Evolutionary conservation across 2,797 vertebrate genomes (phyloP), one percentile per base, ranked within the genome.

Genomic region (Heterohyrax brucei): DNA sequence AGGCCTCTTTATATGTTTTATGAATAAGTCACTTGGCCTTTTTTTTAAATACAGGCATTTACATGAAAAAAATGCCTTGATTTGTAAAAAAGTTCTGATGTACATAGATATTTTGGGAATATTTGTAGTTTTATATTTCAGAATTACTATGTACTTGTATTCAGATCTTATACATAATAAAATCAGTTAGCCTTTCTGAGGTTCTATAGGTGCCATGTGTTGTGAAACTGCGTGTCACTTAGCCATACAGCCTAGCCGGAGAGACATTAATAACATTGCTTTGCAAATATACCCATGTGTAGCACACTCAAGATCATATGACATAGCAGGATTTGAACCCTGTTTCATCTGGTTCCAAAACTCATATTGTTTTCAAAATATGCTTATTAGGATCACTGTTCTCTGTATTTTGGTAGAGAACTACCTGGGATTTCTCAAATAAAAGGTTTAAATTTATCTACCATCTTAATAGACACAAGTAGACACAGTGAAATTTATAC

Each of bases 1-100:
- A 80, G 73, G 33, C 5, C 73, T 3, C 9, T 91, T 95, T 59
- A 61, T 76, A 83, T 3, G 64, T 46, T 96, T 93, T 93, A 39
- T 89, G 62, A 96, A 77, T 86, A 72, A 75, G 64, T 94, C 46
- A 89, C 59, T 93, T 81, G 24, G 64, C 13, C 30, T 81, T 61
- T 89, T 61, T 68, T 22, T 81, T 14, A 22, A 1, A 22, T 62
- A 48, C 50, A 93, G 24, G 73, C 64, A n/a, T n/a, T 53, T 7
- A 39, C 8, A 39, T 50, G 44, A 85, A 87, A 84, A 78, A 24
- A 19, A 48, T 48, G 7, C 6, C 5, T 76, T 92, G 12, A 16
- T 76, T 59, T 85, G 6, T 89, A 44, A 85, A 84, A 46, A 79
- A 39, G 39, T 85, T 92, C 39, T 72, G 21, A 75, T 30, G 12